phyloP scores from a whole-genome alignment of 2,113 vertebrate genomes.

The Lonchura striata region DNA sequence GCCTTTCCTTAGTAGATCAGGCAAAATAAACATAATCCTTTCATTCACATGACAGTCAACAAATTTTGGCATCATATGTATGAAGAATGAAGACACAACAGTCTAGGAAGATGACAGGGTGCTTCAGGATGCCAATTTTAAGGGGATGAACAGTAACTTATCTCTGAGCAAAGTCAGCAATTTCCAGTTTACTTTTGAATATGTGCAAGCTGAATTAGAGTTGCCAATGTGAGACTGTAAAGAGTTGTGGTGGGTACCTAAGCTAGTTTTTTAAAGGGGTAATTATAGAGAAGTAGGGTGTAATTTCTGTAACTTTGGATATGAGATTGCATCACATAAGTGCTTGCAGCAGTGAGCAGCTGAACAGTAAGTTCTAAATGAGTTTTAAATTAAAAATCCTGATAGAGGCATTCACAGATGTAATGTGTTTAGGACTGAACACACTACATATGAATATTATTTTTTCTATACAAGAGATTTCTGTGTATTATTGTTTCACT shows the following conservation, averaged over 20 bases:
- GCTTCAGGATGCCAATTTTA: neutral
- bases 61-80: neutral
- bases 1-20: neutral
- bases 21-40: neutral
- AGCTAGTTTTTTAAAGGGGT: neutral
- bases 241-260: neutral
- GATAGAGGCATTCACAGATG: neutral
- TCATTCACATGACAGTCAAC: neutral
- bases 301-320: neutral
- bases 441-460: neutral
- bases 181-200: neutral
- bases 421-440: neutral
- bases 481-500: neutral
- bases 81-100: neutral
- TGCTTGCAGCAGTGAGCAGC: neutral
- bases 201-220: neutral
- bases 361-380: neutral
- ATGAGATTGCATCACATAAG: neutral
- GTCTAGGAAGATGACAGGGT: neutral
- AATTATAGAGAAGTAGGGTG: neutral
- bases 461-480: neutral
- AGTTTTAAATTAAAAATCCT: neutral
- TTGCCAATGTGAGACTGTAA: neutral
- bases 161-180: neutral
- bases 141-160: neutral